Evolutionary conservation across 2,888 invertebrate species (phyloP).

Genomic region (Drosophila mercatorum): DNA sequence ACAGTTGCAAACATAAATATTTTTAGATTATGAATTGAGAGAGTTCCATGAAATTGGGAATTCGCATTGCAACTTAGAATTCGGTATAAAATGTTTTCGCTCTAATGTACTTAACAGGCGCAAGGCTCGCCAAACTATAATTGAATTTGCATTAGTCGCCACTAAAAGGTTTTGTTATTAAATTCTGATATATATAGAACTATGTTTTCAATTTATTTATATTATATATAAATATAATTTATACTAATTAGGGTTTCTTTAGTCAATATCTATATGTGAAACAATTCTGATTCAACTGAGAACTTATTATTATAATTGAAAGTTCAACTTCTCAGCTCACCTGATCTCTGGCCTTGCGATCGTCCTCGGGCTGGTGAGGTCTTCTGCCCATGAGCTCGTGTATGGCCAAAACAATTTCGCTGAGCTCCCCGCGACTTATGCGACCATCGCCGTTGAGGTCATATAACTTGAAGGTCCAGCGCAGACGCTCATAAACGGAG

Average conservation of each 20-base stretch:
- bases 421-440: slow-evolving; percentile 95
- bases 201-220: too few relatives aligned
- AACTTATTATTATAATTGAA: too few relatives aligned
- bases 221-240: too few relatives aligned
- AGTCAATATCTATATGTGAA: too few relatives aligned
- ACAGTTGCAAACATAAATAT: not conserved
- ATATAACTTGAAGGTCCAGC: slow-evolving; percentile 98
- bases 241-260: too few relatives aligned
- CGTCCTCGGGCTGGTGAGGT: slow-evolving; percentile 91
- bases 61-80: not conserved
- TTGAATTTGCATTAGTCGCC: not conserved
- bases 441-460: slow-evolving; percentile 98
- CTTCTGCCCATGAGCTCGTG: slow-evolving; percentile 95
- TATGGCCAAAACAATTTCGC: slow-evolving; percentile 94
- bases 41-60: not conserved
- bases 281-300: too few relatives aligned
- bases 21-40: not conserved
- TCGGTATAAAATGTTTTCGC: not conserved
- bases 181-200: too few relatives aligned
- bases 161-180: not conserved
- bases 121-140: not conserved
- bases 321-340: slow-evolving; percentile 74
- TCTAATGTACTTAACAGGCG: not conserved
- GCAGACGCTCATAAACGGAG: slow-evolving; percentile 95
- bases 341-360: slow-evolving; percentile 93